Percentiles rank a stretch among this genome's conserved stretches.
phyloP scores from a whole-genome alignment of 1,140 invertebrate species.

The Lysiphlebus fabarum region DNA sequence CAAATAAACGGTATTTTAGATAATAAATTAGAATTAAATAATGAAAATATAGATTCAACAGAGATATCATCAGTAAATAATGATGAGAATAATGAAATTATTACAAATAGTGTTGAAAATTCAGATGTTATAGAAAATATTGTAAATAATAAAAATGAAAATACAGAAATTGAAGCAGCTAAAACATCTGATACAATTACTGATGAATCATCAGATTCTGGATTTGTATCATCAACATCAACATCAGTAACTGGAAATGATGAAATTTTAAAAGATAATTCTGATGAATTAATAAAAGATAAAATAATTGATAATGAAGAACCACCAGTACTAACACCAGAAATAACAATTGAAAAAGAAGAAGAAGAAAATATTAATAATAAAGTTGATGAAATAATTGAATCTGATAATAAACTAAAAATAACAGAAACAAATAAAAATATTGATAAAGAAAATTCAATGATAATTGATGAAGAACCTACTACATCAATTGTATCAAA shows the following conservation, averaged over 20 bases:
- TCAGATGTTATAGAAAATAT: slow-evolving; percentile 17
- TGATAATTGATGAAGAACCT: not conserved
- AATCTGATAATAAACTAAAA: slow-evolving; percentile 1
- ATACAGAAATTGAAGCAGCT: slow-evolving; percentile 9
- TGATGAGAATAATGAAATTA: slow-evolving; percentile 5
- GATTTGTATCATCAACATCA: not conserved
- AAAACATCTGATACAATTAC: no score
- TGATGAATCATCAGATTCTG: slow-evolving; percentile 18
- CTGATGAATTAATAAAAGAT: not conserved
- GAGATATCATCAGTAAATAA: not conserved
- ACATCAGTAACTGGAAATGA: not conserved
- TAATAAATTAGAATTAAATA: no score
- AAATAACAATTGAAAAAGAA: not conserved
- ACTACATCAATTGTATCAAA: not conserved
- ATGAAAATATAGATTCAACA: no score
- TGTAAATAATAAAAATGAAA: slow-evolving; percentile 25
- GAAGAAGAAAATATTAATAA: not conserved
- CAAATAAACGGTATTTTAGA: no score
- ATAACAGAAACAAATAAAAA: not conserved
- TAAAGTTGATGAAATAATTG: not conserved
- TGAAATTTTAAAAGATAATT: not conserved
- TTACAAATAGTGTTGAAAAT: not conserved
- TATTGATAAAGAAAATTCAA: not conserved
- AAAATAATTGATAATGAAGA: not conserved
- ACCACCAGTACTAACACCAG: not conserved